phyloP scores from a whole-genome alignment of 2,113 vertebrate genomes.

The Cnemophilus loriae region DNA sequence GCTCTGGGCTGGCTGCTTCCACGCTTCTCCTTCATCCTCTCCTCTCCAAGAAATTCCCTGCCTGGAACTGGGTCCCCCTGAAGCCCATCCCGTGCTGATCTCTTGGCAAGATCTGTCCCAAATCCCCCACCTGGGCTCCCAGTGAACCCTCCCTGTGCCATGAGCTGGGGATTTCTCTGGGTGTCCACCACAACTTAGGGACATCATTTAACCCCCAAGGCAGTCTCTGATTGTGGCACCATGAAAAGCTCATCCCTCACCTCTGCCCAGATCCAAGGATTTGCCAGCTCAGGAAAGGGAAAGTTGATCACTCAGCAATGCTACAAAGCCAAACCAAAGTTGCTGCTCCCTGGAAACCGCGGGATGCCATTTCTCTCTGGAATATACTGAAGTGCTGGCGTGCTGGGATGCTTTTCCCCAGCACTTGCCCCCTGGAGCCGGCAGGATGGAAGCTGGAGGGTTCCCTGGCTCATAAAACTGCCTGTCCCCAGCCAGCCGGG shows the following conservation, averaged over 20 bases:
- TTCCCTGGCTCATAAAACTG: conserved; percentile 51
- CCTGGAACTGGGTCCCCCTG: not conserved
- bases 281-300: not conserved
- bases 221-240: not conserved
- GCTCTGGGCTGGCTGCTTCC: not conserved
- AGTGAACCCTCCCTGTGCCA: not conserved
- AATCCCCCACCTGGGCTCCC: not conserved
- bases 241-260: not conserved
- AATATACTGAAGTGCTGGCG: not conserved
- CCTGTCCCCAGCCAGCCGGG: conserved; percentile 48
- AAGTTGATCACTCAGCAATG: not conserved
- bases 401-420: not conserved
- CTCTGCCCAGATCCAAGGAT: not conserved
- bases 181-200: not conserved
- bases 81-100: not conserved
- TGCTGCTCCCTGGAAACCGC: not conserved
- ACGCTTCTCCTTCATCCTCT: not conserved
- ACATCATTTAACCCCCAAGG: accelerated
- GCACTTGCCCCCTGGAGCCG: not conserved
- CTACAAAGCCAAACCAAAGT: not conserved
- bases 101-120: not conserved
- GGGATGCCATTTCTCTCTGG: not conserved
- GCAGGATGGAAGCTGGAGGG: not conserved
- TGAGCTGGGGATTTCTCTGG: not conserved
- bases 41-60: not conserved